phyloP scores from a whole-genome alignment of 2,113 vertebrate genomes.

The Macrotus californicus region DNA sequence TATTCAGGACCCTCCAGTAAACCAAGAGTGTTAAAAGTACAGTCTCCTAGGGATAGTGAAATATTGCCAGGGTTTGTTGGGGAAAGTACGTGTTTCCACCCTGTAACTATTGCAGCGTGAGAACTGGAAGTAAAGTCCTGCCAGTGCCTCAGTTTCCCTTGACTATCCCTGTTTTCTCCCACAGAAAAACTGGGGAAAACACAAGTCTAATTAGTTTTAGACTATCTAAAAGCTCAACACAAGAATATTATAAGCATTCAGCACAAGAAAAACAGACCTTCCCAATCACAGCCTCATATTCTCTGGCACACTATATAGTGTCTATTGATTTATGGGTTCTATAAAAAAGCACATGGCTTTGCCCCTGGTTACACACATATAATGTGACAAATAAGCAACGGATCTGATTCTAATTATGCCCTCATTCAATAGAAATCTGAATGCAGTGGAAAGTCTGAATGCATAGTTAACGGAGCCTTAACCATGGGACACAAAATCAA shows the following conservation, averaged over 20 bases:
- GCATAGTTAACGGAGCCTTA: neutral
- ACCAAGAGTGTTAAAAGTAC: neutral
- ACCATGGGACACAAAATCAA: neutral
- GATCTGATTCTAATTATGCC: neutral
- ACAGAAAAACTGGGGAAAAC: neutral
- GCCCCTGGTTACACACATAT: neutral
- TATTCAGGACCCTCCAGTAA: neutral
- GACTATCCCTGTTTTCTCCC: neutral
- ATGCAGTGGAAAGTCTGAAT: constrained; percentile 1
- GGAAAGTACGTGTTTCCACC: neutral
- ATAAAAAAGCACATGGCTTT: neutral
- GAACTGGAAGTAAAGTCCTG: neutral
- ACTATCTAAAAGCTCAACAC: neutral
- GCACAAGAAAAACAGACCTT: neutral
- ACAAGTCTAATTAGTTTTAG: constrained; percentile 1
- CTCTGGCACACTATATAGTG: neutral
- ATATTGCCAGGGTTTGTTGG: neutral
- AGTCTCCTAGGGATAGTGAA: neutral
- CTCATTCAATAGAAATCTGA: neutral
- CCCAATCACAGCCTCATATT: neutral
- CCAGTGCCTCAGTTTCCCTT: neutral
- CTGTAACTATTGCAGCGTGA: neutral
- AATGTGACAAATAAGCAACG: neutral
- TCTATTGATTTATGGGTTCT: neutral
- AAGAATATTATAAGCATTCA: neutral